Evolutionary conservation across 1,140 invertebrate genomes (phyloP).

Genomic region (Drosophila melanica): DNA sequence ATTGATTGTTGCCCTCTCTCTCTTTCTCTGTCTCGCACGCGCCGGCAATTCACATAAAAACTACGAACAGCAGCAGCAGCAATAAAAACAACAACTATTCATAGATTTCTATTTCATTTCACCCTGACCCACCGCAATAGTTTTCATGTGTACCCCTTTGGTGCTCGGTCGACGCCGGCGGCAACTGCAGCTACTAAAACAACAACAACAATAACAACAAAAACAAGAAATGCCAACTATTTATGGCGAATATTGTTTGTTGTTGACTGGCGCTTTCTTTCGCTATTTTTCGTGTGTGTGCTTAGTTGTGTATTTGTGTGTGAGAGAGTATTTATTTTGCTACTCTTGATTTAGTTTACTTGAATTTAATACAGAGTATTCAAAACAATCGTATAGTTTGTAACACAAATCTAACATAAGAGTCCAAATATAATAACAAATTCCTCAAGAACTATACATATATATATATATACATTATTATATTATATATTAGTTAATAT

Average conservation of each 20-base stretch:
- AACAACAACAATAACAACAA: slow-evolving; percentile 18
- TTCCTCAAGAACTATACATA: too few species aligned
- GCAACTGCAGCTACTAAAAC: slow-evolving; percentile 31
- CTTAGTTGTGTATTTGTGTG: slow-evolving; percentile 21
- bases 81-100: slow-evolving; percentile 55
- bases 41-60: slow-evolving; percentile 26
- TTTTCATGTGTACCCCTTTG: slow-evolving; percentile 73
- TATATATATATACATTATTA: too few species aligned
- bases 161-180: slow-evolving; percentile 17
- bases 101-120: slow-evolving; percentile 82
- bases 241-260: slow-evolving; percentile 65
- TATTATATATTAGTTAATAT: too few species aligned
- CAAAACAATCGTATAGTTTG: too few species aligned
- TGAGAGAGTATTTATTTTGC: slow-evolving; percentile 5
- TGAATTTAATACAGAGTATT: slow-evolving; percentile 6
- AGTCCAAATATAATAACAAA: too few species aligned
- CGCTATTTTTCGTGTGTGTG: neutral
- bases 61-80: slow-evolving; percentile 32
- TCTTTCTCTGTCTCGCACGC: slow-evolving; percentile 22
- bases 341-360: slow-evolving; percentile 50
- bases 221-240: slow-evolving; percentile 63
- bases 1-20: slow-evolving; percentile 17
- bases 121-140: slow-evolving; percentile 81
- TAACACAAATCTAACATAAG: too few species aligned
- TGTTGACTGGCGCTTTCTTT: slow-evolving; percentile 57